Evolutionary conservation across 2,888 invertebrate genomes (phyloP).

Genomic region (Antheraea yamamai): DNA sequence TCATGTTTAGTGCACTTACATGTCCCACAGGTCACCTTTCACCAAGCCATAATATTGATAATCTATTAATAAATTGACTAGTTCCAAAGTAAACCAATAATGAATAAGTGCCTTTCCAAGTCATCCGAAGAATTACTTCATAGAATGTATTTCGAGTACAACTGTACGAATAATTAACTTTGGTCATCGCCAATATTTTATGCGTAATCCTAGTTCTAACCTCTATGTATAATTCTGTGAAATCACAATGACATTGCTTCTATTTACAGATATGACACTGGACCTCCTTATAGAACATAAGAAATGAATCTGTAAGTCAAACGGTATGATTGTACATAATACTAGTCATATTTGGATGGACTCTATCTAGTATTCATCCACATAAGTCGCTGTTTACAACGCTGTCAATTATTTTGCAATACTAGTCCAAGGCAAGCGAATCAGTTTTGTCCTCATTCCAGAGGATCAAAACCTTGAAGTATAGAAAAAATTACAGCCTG

Average conservation of each 20-base stretch:
- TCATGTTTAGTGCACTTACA: too few relatives aligned
- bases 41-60: too few relatives aligned
- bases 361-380: background rate
- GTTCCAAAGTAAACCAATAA: background rate
- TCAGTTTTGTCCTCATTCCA: background rate
- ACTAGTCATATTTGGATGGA: slow-evolving; percentile 4
- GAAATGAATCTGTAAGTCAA: slow-evolving; percentile 2
- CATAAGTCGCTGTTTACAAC: background rate
- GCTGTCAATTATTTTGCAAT: slow-evolving; percentile 5
- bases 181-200: background rate
- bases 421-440: background rate
- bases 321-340: background rate
- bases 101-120: background rate
- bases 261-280: slow-evolving; percentile 20
- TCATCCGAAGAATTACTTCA: background rate
- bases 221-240: slow-evolving; percentile 16
- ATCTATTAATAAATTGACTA: too few relatives aligned
- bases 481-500: background rate
- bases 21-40: too few relatives aligned
- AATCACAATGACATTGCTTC: slow-evolving; percentile 21
- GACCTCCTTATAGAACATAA: background rate
- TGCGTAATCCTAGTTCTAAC: slow-evolving; percentile 19
- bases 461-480: slow-evolving; percentile 2
- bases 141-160: slow-evolving; percentile 7
- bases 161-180: slow-evolving; percentile 12